A percentile compares a stretch with the other conserved stretches of the same genome.
These are phyloP conservation scores for Athalia rosae DNA, from an alignment of 2,888 invertebrate species.

Conservation along the genomic window DNA sequence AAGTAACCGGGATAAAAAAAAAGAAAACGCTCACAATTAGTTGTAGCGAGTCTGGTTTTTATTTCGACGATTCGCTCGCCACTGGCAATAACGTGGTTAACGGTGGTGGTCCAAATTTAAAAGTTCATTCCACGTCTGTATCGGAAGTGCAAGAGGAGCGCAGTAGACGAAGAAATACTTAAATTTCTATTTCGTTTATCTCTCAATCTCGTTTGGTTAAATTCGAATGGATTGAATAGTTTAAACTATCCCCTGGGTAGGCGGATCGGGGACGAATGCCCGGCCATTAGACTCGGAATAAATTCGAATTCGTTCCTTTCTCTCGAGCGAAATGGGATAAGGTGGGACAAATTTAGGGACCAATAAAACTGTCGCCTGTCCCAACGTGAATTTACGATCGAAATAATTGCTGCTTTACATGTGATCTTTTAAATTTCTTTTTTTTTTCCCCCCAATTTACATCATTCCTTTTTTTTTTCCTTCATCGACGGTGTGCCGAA, in stretches of 20 bases:
- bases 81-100: constrained; percentile 5
- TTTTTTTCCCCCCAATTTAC: neutral
- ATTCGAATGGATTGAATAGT: constrained; percentile 50
- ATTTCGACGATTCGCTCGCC: neutral
- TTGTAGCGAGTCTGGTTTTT: neutral
- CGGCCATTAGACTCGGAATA: constrained; percentile 54
- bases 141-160: neutral
- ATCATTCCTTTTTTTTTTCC: neutral
- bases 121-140: constrained; percentile 26
- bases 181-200: constrained; percentile 51
- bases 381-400: constrained; percentile 57
- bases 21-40: neutral
- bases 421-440: constrained; percentile 33
- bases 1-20: neutral
- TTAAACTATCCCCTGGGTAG: constrained; percentile 44
- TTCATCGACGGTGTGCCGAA: neutral
- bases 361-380: constrained; percentile 56
- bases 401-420: constrained; percentile 54
- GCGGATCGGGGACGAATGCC: constrained; percentile 48
- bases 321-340: constrained; percentile 50
- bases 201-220: constrained; percentile 53
- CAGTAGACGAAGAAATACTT: constrained; percentile 41
- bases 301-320: constrained; percentile 53
- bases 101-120: constrained; percentile 3
- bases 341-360: constrained; percentile 55